Conservation (phyloP, 2,113 vertebrate species). For the Hippocampus barbouri region DNA sequence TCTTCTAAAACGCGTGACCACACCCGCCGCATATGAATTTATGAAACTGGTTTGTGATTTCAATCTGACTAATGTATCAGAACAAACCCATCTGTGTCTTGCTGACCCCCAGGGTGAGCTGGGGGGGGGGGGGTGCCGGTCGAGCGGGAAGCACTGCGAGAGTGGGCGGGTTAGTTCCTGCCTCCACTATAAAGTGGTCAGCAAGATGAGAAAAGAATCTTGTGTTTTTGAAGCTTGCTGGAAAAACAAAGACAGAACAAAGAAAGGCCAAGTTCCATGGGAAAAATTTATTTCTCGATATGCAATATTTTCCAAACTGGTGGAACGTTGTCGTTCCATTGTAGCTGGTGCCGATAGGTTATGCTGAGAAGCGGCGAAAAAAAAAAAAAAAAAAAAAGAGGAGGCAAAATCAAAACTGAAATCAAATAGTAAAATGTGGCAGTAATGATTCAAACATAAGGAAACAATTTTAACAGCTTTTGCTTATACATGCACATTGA, state of each 20-base stretch:
- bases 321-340: conserved; percentile 78
- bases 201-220: conserved; percentile 26
- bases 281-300: conserved; percentile 94
- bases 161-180: conserved; percentile 39
- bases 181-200: conserved; percentile 19
- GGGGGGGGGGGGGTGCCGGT: neutral
- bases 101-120: conserved; percentile 65
- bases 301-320: conserved; percentile 82
- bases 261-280: conserved; percentile 76
- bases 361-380: conserved; percentile 73
- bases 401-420: conserved; percentile 59
- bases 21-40: conserved; percentile 65
- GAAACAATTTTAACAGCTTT: conserved; percentile 62
- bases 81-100: conserved; percentile 73
- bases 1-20: conserved; percentile 65
- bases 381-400: conserved; percentile 52
- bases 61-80: conserved; percentile 76
- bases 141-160: conserved; percentile 25
- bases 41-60: conserved; percentile 71
- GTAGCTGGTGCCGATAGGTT: conserved; percentile 77
- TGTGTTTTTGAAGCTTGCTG: conserved; percentile 1
- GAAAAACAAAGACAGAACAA: conserved; percentile 7
- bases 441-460: conserved; percentile 73
- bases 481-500: conserved; percentile 66
- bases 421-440: conserved; percentile 67